A percentile compares a stretch with the other conserved stretches of the same genome.
Conservation (phyloP, 1,140 invertebrate species). For the Melanaphis sacchari region DNA sequence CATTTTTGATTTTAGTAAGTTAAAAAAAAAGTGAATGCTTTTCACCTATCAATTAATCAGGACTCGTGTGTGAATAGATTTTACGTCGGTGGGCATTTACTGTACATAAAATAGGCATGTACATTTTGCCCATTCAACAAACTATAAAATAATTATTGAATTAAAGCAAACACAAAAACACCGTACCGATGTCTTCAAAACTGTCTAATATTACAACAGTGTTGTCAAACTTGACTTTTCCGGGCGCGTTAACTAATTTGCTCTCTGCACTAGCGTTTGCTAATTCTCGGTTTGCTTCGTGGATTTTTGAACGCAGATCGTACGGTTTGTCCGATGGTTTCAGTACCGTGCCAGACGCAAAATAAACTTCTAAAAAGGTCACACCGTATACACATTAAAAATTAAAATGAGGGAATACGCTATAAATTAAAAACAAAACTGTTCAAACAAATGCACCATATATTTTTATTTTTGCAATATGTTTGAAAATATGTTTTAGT, state of each 20-base stretch:
- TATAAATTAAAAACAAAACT: slow-evolving; percentile 6
- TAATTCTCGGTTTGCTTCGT: slow-evolving; percentile 27
- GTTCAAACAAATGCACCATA: not conserved
- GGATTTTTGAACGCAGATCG: slow-evolving; percentile 24
- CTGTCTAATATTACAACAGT: slow-evolving; percentile 47
- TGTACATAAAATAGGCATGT: not conserved
- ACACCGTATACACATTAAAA: not conserved
- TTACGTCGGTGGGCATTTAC: not conserved
- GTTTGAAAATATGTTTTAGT: not conserved
- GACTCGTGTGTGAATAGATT: not conserved
- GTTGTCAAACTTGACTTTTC: slow-evolving; percentile 41
- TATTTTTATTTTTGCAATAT: not conserved
- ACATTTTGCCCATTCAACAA: not conserved
- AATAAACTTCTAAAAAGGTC: slow-evolving; percentile 42
- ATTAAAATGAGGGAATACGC: not conserved
- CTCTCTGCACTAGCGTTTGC: not conserved
- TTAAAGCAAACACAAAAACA: too few relatives aligned
- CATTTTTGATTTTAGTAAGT: not conserved
- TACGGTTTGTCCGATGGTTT: slow-evolving; percentile 34
- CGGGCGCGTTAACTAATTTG: not conserved
- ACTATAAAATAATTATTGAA: not conserved
- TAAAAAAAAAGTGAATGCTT: not conserved
- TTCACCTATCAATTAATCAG: not conserved
- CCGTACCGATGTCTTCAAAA: slow-evolving; percentile 36
- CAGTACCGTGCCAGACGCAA: slow-evolving; percentile 20